Conservation (phyloP, 2,888 invertebrate genomes). For the Ypsolopha sequella region DNA sequence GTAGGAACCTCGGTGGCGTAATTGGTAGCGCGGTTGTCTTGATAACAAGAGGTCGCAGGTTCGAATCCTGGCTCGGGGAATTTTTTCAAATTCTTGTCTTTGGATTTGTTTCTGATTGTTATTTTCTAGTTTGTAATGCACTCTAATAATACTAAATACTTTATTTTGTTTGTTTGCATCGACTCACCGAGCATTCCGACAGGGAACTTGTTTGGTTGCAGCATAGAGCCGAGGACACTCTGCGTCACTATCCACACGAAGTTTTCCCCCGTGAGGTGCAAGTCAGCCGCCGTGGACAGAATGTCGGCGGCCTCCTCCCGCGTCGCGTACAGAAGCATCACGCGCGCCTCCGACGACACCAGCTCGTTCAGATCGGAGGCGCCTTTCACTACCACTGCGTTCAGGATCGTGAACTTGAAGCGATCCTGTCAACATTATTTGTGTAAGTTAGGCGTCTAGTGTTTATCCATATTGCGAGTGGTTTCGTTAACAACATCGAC, state of each 20-base stretch:
- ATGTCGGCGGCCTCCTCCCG: constrained; percentile 89
- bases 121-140: too few relatives aligned
- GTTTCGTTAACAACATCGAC: too few relatives aligned
- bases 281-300: constrained; percentile 79
- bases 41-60: too few relatives aligned
- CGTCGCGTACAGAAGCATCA: constrained; percentile 93
- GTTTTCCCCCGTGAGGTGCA: constrained; percentile 88
- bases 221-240: constrained; percentile 88
- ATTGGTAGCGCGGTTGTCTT: too few relatives aligned
- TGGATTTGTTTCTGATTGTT: too few relatives aligned
- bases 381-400: constrained; percentile 84
- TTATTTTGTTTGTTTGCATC: background rate
- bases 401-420: constrained; percentile 83
- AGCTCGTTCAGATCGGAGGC: constrained; percentile 84
- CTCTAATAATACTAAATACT: too few relatives aligned
- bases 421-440: constrained; percentile 39
- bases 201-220: constrained; percentile 79
- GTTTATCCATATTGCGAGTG: too few relatives aligned
- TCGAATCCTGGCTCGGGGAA: too few relatives aligned
- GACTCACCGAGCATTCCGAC: constrained; percentile 90
- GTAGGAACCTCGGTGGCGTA: too few relatives aligned
- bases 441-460: too few relatives aligned
- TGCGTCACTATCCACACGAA: constrained; percentile 98
- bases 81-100: too few relatives aligned
- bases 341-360: constrained; percentile 90